Conservation (phyloP, 2,797 vertebrate species). For the Enteromius afrohamiltoni region DNA sequence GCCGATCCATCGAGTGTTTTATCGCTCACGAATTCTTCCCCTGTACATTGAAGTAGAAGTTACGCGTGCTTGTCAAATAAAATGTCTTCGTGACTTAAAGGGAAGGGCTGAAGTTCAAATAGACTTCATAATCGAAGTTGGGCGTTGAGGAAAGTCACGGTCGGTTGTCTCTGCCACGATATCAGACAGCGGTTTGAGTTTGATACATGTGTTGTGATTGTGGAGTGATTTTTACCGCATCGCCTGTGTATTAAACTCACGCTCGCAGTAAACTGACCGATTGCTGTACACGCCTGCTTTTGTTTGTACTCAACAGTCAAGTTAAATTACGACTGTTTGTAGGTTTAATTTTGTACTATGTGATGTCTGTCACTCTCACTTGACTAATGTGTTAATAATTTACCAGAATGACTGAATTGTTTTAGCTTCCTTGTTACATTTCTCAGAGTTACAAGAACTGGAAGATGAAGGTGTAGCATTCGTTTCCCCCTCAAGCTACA, state of each 20-base stretch:
- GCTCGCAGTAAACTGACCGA: slow-evolving; percentile 28
- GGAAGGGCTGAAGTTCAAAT: slow-evolving; percentile 19
- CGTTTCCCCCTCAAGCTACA: background rate
- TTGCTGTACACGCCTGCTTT: slow-evolving; percentile 8
- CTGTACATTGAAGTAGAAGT: slow-evolving; percentile 24
- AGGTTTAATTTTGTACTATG: background rate
- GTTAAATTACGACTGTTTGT: background rate
- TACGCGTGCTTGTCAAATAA: slow-evolving; percentile 18
- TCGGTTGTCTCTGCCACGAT: background rate
- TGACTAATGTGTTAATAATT: background rate
- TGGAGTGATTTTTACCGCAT: slow-evolving; percentile 20
- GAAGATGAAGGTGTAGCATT: slow-evolving; percentile 1
- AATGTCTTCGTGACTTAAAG: slow-evolving; percentile 15
- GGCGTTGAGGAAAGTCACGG: background rate
- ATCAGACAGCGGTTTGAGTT: slow-evolving; percentile 25
- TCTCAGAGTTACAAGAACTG: background rate
- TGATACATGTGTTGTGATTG: background rate
- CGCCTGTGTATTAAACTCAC: slow-evolving; percentile 13
- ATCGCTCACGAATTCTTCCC: slow-evolving; percentile 7
- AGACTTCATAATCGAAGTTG: background rate
- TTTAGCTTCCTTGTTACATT: background rate
- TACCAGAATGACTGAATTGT: background rate
- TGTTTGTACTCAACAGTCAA: slow-evolving; percentile 4
- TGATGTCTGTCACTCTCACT: background rate
- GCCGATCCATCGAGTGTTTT: slow-evolving; percentile 28